Percentiles rank a stretch among this genome's conserved stretches.
phyloP scores from a whole-genome alignment of 2,113 vertebrate genomes.

The Hiodon alosoides region DNA sequence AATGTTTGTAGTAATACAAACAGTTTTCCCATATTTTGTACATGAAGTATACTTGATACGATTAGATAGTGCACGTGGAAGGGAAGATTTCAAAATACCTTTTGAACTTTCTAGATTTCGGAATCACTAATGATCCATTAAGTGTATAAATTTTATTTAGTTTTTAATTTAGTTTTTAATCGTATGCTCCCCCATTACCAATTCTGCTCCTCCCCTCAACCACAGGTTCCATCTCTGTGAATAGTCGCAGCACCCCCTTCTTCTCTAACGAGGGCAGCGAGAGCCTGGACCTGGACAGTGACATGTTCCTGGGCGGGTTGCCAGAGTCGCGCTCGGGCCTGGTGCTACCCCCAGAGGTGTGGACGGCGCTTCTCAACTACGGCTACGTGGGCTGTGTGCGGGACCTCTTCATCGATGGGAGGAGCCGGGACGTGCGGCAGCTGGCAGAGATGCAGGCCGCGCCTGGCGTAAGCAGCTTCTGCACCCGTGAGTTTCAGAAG shows the following conservation, averaged over 20 bases:
- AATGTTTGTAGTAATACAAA: no score
- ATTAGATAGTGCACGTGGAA: no score
- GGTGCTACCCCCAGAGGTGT: conserved; percentile 83
- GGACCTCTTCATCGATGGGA: conserved; percentile 87
- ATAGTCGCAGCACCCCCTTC: conserved; percentile 85
- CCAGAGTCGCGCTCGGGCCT: conserved; percentile 71
- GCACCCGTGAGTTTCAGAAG: conserved; percentile 79
- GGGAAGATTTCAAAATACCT: no score
- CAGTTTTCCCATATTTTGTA: no score
- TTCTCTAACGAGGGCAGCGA: conserved; percentile 85
- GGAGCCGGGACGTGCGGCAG: conserved; percentile 78
- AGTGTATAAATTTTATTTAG: no score
- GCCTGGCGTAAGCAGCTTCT: conserved; percentile 75
- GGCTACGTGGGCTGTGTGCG: conserved; percentile 87
- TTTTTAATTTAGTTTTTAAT: no score
- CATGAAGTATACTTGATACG: no score
- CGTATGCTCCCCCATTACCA: no score
- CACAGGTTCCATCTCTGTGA: conserved; percentile 82
- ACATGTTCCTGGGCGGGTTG: conserved; percentile 82
- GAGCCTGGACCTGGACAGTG: conserved; percentile 82
- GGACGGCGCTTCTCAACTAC: conserved; percentile 80
- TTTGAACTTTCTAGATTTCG: no score
- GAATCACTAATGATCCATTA: no score
- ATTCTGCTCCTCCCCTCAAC: neutral
- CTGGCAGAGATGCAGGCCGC: conserved; percentile 75